Conservation (phyloP, 64 coral and sea anemone genomes). For the Pocillopora verrucosa region DNA sequence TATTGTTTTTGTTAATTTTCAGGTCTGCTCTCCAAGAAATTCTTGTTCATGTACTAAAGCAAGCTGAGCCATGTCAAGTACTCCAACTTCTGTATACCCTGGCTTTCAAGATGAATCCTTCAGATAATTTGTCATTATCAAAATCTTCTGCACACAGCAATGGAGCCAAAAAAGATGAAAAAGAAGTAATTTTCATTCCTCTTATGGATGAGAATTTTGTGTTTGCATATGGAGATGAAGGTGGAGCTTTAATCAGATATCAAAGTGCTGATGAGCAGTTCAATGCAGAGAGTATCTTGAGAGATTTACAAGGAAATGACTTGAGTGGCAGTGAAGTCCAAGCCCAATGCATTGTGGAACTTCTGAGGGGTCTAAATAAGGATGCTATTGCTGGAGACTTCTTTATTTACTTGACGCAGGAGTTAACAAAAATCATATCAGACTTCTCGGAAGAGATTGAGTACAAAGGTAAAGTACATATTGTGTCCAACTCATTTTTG, state of each 20-base stretch:
- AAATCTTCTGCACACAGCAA: not conserved
- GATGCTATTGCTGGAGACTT: slow-evolving; percentile 73
- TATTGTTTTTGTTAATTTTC: not conserved
- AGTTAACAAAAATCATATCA: slow-evolving; percentile 78
- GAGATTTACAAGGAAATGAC: slow-evolving; percentile 13
- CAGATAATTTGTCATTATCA: not conserved
- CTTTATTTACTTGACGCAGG: slow-evolving; percentile 78
- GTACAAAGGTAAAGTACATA: not conserved
- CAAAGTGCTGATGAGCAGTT: not conserved
- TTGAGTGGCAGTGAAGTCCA: slow-evolving; percentile 40
- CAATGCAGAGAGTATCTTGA: slow-evolving; percentile 35
- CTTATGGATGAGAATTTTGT: slow-evolving; percentile 48
- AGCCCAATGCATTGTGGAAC: slow-evolving; percentile 79
- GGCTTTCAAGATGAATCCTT: slow-evolving; percentile 48
- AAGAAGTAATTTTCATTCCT: not conserved
- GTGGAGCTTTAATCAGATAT: slow-evolving; percentile 63
- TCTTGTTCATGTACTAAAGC: slow-evolving; percentile 72
- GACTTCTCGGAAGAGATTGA: slow-evolving; percentile 25
- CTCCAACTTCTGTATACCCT: slow-evolving; percentile 70
- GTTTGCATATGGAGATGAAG: slow-evolving; percentile 77
- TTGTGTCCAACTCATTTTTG: not conserved
- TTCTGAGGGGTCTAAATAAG: slow-evolving; percentile 52
- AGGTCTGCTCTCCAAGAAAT: slow-evolving; percentile 86
- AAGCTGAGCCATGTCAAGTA: slow-evolving; percentile 35
- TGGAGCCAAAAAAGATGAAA: not conserved